Evolutionary conservation across 1,140 invertebrate species (phyloP), one percentile per base, ranked within the genome.

Genomic region (Heliconius eleuchia): DNA sequence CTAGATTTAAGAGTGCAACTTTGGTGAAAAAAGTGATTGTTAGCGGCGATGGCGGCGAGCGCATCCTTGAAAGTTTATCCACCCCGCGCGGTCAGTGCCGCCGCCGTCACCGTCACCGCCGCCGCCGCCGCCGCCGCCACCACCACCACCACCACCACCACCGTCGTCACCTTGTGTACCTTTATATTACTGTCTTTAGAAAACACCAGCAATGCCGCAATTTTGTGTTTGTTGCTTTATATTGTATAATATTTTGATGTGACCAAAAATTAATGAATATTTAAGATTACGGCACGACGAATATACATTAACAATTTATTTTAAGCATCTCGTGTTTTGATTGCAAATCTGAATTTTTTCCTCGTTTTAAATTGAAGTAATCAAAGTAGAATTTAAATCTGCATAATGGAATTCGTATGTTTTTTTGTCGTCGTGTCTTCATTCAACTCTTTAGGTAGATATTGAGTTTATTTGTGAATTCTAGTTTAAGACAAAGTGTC

Each of bases 51-150:
- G 79, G 39, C 79, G 78, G 79, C 52, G 79, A 81, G 84, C 79
- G 87, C 90, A 90, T 90, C 90, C 90, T 91, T 92, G 90, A 92
- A 87, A 92, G 90, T 90, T 90, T 88, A 90, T 85, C 87, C 89
- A 90, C 90, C 89, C 79, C 89, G 86, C 85, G 88, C 89, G 88
- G 88, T 88, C 89, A 88, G 77, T 88, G 89, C 84, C 88, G 87
- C 81, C 85, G 77, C 74, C 76, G 88, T 72, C 76, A 86, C 79
- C 85, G 52, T 5, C 52, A 5, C 57, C 57, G 57, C 11, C 60
- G 5, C 60, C 27, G 86, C 74, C 27, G 86, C 74, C 84, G 85
- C 80, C 34, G 88, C 84, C 87, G 87, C 23, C 50, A 5, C 57
- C 57, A 23, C 11, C 60, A 4, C 60, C 84, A 85, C 80, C 34